A percentile compares a stretch with the other conserved stretches of the same genome.
phyloP scores from a whole-genome alignment of 2,113 vertebrate genomes.

The Pygoscelis adeliae region DNA sequence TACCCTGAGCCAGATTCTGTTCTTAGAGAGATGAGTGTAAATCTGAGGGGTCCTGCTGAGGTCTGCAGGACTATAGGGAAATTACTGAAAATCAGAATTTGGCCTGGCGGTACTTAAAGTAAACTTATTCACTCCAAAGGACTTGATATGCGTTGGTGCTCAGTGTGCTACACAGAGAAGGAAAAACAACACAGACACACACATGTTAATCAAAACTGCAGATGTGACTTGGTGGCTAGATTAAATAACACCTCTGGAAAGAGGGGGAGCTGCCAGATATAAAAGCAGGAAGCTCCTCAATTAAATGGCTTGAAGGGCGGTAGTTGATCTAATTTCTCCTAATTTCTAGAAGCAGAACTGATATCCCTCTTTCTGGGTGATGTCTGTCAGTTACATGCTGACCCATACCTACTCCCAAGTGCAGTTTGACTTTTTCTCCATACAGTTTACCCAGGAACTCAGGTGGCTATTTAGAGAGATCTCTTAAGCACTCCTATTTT shows the following conservation, averaged over 20 bases:
- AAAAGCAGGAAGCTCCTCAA: constrained; percentile 10
- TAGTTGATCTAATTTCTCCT: constrained; percentile 1
- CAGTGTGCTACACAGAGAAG: neutral
- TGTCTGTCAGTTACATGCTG: neutral
- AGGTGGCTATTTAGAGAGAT: neutral
- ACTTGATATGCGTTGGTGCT: neutral
- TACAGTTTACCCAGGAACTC: neutral
- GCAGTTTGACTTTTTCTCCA: neutral
- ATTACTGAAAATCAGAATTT: constrained; percentile 48
- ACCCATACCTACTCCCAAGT: neutral
- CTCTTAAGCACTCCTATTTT: neutral
- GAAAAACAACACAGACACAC: constrained; percentile 14
- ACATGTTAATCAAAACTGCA: constrained; percentile 51
- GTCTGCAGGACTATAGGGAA: constrained; percentile 14
- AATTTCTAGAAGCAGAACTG: neutral
- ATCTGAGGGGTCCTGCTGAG: constrained; percentile 43
- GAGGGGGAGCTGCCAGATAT: neutral
- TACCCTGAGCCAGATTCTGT: constrained; percentile 26
- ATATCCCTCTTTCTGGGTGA: neutral
- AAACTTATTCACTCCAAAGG: neutral
- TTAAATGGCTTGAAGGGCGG: neutral
- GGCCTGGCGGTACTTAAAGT: neutral
- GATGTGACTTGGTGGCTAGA: constrained; percentile 34
- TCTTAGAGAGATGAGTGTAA: neutral
- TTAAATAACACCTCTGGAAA: constrained; percentile 59